Evolutionary conservation across 2,888 invertebrate genomes (phyloP).

Genomic region (Theretra japonica): DNA sequence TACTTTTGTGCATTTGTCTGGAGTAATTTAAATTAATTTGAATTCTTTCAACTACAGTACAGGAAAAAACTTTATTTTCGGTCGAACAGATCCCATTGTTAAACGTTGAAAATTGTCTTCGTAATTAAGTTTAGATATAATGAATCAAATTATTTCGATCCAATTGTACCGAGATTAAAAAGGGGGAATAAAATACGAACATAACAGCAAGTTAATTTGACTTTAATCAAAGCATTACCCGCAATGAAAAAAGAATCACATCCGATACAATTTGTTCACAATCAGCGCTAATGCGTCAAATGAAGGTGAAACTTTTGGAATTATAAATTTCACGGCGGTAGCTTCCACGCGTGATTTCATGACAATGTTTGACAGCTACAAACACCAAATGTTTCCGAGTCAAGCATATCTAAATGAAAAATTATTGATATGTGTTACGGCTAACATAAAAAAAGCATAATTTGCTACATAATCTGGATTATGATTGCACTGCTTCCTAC

Average conservation of each 20-base stretch:
- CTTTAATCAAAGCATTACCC: slow-evolving; percentile 57
- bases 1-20: slow-evolving; percentile 80
- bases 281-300: slow-evolving; percentile 48
- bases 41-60: slow-evolving; percentile 60
- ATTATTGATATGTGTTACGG: slow-evolving; percentile 47
- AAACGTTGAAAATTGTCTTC: slow-evolving; percentile 6
- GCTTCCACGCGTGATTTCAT: slow-evolving; percentile 51
- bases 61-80: slow-evolving; percentile 26
- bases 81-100: slow-evolving; percentile 28
- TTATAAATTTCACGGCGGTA: slow-evolving; percentile 75
- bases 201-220: slow-evolving; percentile 48
- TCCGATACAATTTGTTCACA: slow-evolving; percentile 49
- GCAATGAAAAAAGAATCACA: slow-evolving; percentile 44
- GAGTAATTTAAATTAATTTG: slow-evolving; percentile 78
- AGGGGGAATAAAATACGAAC: slow-evolving; percentile 32
- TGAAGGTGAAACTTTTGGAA: slow-evolving; percentile 60
- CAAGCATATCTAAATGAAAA: slow-evolving; percentile 60
- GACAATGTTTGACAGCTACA: slow-evolving; percentile 63
- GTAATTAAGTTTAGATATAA: not conserved
- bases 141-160: not conserved
- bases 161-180: slow-evolving; percentile 12
- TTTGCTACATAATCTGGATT: not conserved
- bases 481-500: slow-evolving; percentile 6
- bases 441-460: slow-evolving; percentile 8
- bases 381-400: slow-evolving; percentile 49